Evolutionary conservation across 2,888 invertebrate genomes (phyloP).

Genomic region (Agriopis aurantiaria): DNA sequence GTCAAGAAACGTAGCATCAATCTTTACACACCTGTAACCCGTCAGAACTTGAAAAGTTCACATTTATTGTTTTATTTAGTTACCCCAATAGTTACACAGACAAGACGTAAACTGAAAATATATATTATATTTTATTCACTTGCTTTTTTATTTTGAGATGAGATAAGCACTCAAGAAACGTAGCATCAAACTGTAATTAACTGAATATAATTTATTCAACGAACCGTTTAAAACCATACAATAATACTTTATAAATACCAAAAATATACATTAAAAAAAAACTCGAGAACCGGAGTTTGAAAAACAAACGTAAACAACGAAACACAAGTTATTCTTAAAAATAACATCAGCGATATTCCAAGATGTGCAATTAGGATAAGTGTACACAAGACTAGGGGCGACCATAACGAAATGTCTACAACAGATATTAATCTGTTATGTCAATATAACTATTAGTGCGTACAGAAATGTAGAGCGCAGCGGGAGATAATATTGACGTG

Average conservation of each 20-base stretch:
- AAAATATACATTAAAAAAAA: too few species aligned
- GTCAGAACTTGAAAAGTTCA: too few species aligned
- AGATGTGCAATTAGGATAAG: conserved; percentile 6
- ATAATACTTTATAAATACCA: too few species aligned
- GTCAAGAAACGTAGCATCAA: neutral
- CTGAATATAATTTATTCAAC: neutral
- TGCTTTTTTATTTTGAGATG: too few species aligned
- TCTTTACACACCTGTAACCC: too few species aligned
- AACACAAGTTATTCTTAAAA: neutral
- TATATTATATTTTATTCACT: too few species aligned
- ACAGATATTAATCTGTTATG: conserved; percentile 23
- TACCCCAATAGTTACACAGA: too few species aligned
- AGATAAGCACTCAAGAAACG: too few species aligned
- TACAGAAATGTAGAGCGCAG: conserved; percentile 29
- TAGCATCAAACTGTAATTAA: neutral
- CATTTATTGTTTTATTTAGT: too few species aligned
- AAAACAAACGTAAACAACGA: neutral
- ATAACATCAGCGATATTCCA: neutral
- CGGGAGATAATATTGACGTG: conserved; percentile 27
- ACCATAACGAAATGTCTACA: conserved; percentile 16
- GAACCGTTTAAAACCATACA: too few species aligned
- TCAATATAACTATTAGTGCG: conserved; percentile 26
- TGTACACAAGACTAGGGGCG: conserved; percentile 1
- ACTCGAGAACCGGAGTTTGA: neutral
- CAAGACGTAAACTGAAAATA: too few species aligned